Conservation (phyloP, 35 echinoderm and acorn worm species). For the Lytechinus variegatus region DNA sequence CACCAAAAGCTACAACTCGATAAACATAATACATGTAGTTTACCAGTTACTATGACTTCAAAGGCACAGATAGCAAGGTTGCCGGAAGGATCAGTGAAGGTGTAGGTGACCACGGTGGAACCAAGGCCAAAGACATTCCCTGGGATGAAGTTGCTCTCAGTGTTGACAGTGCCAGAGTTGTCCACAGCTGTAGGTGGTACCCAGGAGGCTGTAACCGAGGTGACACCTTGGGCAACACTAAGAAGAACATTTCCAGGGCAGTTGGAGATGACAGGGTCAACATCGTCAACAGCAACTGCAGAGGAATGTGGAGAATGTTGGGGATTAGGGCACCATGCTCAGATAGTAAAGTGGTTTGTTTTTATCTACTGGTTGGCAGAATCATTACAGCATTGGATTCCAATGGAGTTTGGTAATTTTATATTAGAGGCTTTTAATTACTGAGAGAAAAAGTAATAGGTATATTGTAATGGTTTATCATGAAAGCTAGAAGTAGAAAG, state of each 20-base stretch:
- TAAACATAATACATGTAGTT: neutral
- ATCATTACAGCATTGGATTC: too few species aligned
- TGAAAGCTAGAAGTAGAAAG: neutral
- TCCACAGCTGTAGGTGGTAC: conserved; percentile 68
- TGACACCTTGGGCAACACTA: neutral
- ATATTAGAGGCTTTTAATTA: too few species aligned
- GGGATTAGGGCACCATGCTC: neutral
- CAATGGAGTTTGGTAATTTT: too few species aligned
- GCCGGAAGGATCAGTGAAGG: conserved; percentile 61
- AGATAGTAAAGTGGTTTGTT: neutral
- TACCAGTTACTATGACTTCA: conserved; percentile 55
- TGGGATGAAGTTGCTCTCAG: conserved; percentile 24
- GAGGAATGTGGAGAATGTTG: neutral
- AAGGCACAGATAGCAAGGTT: conserved; percentile 60
- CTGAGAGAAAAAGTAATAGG: too few species aligned
- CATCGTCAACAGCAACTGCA: conserved; percentile 48
- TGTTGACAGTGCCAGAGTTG: conserved; percentile 48
- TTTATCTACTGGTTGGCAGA: neutral
- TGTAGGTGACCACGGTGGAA: conserved; percentile 58
- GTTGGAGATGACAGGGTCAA: conserved; percentile 56
- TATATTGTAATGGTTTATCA: neutral
- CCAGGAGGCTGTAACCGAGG: conserved; percentile 52
- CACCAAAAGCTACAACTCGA: too few species aligned
- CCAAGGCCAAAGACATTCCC: conserved; percentile 49
- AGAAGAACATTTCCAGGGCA: conserved; percentile 49